A percentile compares a stretch with the other conserved stretches of the same genome.
phyloP scores from a whole-genome alignment of 2,797 vertebrate species.

The Chiroxiphia lanceolata region DNA sequence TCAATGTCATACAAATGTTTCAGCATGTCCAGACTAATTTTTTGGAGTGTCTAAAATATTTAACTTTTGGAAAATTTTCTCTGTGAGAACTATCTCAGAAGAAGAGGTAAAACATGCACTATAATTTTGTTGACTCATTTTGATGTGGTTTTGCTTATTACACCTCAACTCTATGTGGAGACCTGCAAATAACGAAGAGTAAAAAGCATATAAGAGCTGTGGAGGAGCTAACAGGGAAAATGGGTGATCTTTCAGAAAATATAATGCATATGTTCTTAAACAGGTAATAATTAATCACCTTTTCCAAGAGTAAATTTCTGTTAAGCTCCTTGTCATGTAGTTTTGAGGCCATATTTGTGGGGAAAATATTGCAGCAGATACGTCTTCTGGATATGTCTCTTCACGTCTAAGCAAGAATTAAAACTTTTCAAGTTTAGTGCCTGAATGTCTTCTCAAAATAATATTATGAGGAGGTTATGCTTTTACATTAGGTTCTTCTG shows the following conservation, averaged over 20 bases:
- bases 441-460: neutral
- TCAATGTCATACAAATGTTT: neutral
- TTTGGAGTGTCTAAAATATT: neutral
- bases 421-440: neutral
- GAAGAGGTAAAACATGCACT: neutral
- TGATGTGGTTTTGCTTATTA: neutral
- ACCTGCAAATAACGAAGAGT: neutral
- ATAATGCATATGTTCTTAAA: neutral
- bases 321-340: neutral
- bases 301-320: neutral
- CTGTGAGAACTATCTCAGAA: neutral
- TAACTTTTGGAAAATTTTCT: neutral
- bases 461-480: accelerated
- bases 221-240: neutral
- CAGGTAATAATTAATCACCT: neutral
- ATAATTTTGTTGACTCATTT: neutral
- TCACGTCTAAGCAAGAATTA: neutral
- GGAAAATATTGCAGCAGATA: neutral
- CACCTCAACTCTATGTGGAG: neutral
- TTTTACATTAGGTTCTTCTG: neutral
- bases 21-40: neutral
- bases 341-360: neutral
- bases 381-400: neutral
- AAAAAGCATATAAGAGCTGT: neutral
- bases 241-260: neutral